Evolutionary conservation across 2,888 invertebrate genomes (phyloP).

Genomic region (Caenorhabditis afra): DNA sequence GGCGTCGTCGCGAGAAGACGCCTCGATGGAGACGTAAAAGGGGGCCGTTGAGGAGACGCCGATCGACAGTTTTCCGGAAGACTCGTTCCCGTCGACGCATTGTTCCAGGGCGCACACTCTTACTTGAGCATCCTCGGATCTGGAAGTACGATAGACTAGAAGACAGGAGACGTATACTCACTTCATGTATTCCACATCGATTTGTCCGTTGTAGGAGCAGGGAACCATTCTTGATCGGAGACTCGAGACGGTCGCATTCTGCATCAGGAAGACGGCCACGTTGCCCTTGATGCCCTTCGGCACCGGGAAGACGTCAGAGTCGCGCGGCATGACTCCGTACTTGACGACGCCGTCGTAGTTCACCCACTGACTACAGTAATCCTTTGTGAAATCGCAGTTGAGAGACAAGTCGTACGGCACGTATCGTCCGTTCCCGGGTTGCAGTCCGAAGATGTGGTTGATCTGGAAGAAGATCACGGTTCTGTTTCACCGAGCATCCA

Average conservation of each 20-base stretch:
- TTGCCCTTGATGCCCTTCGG: conserved; percentile 66
- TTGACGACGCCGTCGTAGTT: conserved; percentile 69
- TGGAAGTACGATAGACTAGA: no score
- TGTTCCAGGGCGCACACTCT: conserved; percentile 67
- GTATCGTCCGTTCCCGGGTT: conserved; percentile 66
- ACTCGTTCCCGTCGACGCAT: conserved; percentile 64
- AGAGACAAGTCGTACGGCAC: conserved; percentile 66
- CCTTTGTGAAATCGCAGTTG: conserved; percentile 76
- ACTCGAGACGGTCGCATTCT: conserved; percentile 51
- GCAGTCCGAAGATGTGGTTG: conserved; percentile 65
- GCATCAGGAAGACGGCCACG: conserved; percentile 66
- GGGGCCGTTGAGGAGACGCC: conserved; percentile 63
- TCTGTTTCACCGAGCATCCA: no score
- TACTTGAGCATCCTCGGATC: conserved; percentile 67
- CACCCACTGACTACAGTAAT: conserved; percentile 78
- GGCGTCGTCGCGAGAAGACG: conserved; percentile 61
- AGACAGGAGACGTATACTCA: conserved; percentile 15
- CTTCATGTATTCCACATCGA: conserved; percentile 67
- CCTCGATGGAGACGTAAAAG: conserved; percentile 65
- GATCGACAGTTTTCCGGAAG: conserved; percentile 58
- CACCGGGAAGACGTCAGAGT: conserved; percentile 65
- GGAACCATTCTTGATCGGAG: conserved; percentile 67
- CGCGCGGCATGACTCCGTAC: conserved; percentile 69
- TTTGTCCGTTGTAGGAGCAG: conserved; percentile 64
- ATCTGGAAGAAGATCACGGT: conserved; percentile 53